Base-by-base conservation (phyloP, 2,888 invertebrate species). In the Incurvaria masculella region DNA sequence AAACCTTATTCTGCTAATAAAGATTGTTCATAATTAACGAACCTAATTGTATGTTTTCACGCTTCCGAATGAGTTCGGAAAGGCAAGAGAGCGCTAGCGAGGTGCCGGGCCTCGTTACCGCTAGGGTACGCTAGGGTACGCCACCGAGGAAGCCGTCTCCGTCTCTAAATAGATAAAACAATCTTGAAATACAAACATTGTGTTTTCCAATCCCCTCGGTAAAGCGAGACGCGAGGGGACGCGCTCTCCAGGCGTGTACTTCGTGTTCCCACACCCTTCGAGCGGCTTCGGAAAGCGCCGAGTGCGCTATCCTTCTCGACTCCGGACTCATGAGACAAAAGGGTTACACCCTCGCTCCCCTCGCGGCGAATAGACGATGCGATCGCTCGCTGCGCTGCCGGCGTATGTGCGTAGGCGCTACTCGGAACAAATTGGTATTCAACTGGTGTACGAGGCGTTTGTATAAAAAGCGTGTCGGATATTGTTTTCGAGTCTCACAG, bases 381-480 rank as follows among this genome's bases (percentile, higher is more conserved):
- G n/a, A n/a, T n/a, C n/a, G n/a, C n/a, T n/a, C n/a, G n/a, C 33
- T 14, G 33, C 33, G 33, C 33, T 33, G 33, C 11, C 14, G 33
- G 23, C 23, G 23, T 10, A 23, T 10, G 23, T 8, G 33, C 14
- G 33, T 4, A 33, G 11, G 33, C 33, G 14, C 33, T 6, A 14
- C 33, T 8, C 33, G 33, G 33, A 33, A 33, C 33, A 33, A 33
- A 69, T 72, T 68, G 65, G 67, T 65, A 72, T 69, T 71, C 72
- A 61, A 59, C 59, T 54, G 68, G 64, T 66, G 72, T 68, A 60
- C 58, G 60, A 59, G 60, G 61, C 66, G 65, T 70, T 72, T 68
- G 63, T 44, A 43, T 33, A 63, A 63, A 66, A 64, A 70, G 62
- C 62, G 66, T 68, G 65, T 65, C 60, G 66, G 66, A 68, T 71